Evolutionary conservation across 1,140 invertebrate genomes (phyloP).

Genomic region (Pseudobourletiella spinata): DNA sequence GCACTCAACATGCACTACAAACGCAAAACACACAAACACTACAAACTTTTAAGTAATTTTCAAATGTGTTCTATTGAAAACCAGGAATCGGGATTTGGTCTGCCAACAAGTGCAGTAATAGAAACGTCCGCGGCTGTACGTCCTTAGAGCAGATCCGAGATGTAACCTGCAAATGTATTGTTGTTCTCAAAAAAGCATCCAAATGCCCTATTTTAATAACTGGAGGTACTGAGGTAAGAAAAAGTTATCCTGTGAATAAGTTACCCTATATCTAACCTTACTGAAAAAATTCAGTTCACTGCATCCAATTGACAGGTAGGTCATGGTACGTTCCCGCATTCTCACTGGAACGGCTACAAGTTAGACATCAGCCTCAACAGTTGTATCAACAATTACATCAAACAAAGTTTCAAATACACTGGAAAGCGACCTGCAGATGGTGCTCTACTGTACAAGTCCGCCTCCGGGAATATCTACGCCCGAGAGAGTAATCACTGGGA

Average conservation of each 20-base stretch:
- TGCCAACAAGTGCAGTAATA: conserved; percentile 23
- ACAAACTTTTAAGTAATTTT: too few relatives aligned
- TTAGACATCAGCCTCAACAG: conserved; percentile 19
- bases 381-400: conserved; percentile 30
- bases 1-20: too few relatives aligned
- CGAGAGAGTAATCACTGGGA: conserved; percentile 32
- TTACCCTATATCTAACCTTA: neutral
- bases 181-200: conserved; percentile 16
- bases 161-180: conserved; percentile 19
- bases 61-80: too few relatives aligned
- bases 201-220: conserved; percentile 25
- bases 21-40: too few relatives aligned
- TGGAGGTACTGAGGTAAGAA: conserved; percentile 27
- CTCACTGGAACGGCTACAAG: conserved; percentile 34
- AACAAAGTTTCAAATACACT: conserved; percentile 12
- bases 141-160: conserved; percentile 19
- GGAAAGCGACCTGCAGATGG: conserved; percentile 25
- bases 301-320: conserved; percentile 7
- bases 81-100: conserved; percentile 18
- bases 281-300: neutral
- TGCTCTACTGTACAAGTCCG: conserved; percentile 19
- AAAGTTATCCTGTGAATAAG: neutral
- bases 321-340: conserved; percentile 23
- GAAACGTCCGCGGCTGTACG: conserved; percentile 23
- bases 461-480: conserved; percentile 28